Base-by-base conservation (phyloP, 2,113 vertebrate species). In the Melanerpes aurifrons region DNA sequence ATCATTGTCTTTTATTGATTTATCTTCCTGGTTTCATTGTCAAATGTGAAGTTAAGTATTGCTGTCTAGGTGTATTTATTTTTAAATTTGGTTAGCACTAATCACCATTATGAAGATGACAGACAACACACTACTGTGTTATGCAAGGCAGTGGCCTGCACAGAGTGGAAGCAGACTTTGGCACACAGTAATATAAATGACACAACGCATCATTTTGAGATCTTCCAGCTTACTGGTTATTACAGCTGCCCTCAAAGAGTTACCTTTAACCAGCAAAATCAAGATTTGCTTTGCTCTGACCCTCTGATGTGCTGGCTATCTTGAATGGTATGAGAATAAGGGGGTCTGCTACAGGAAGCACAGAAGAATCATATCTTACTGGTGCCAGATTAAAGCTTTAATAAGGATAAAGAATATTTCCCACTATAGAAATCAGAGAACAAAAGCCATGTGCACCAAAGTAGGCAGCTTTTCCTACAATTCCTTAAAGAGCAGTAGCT, bases 1-100 rank as follows among this genome's bases (percentile, higher is more conserved):
- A 96, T 82, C 73, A 87, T 56, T 50, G 20, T 28, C 43, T 59
- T 89, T 86, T 94, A 84, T 82, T 92, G 84, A 86, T 95, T 97
- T 96, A 82, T 92, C 75, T 93, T 45, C 77, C 79, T 57, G 77
- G 54, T 43, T 92, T 97, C 21, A 7, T 83, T 94, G 86, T 83
- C 81, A 86, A 90, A 87, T 85, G 75, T 45, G 94, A 83, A 95
- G 92, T 78, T 96, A 96, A 97, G 62, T 85, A 75, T 93, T 1
- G 37, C 91, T 91, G 92, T 83, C 61, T 92, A 37, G 80, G 81
- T 22, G 0, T 92, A 56, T 92, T 96, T 90, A 92, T 53, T 78
- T 83, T 96, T 84, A 95, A 91, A 90, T 93, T 83, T 88, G 61
- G 62, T 82, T 87, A 88, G 53, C 21, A 47, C 67, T 91, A 88